Percentiles rank a stretch among this genome's conserved stretches.
phyloP scores from a whole-genome alignment of 2,113 vertebrate species.

The Microcebus jonahi region DNA sequence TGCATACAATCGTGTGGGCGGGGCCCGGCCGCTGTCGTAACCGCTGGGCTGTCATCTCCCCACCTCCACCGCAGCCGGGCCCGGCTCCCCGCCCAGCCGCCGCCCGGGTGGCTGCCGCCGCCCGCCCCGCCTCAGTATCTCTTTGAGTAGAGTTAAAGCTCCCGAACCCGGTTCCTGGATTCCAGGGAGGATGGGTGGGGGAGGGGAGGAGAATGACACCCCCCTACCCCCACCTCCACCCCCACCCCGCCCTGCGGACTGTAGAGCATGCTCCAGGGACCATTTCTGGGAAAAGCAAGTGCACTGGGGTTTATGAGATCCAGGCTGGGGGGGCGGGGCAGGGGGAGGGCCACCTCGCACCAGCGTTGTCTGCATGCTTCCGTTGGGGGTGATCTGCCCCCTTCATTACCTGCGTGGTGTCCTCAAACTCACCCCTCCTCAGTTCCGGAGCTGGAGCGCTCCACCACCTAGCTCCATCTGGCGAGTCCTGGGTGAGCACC shows the following conservation, averaged over 20 bases:
- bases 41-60: neutral
- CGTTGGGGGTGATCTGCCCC: neutral
- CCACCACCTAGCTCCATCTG: too few relatives aligned
- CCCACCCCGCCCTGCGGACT: too few relatives aligned
- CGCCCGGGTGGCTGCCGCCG: neutral
- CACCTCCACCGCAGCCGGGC: rapidly evolving
- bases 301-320: neutral
- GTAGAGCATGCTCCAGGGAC: neutral
- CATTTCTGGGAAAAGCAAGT: neutral
- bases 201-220: neutral
- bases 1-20: neutral
- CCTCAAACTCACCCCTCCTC: neutral
- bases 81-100: neutral
- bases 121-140: neutral
- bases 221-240: too few relatives aligned
- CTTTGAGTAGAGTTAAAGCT: neutral
- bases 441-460: neutral
- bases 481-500: neutral
- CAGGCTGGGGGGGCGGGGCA: too few relatives aligned
- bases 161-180: neutral
- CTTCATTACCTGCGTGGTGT: neutral
- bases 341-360: neutral
- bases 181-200: neutral
- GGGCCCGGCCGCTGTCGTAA: neutral
- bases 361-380: neutral